Percentiles rank a stretch among this genome's conserved stretches.
phyloP scores from a whole-genome alignment of 92 coral and sea anemone genomes.

The Bergia sp. region DNA sequence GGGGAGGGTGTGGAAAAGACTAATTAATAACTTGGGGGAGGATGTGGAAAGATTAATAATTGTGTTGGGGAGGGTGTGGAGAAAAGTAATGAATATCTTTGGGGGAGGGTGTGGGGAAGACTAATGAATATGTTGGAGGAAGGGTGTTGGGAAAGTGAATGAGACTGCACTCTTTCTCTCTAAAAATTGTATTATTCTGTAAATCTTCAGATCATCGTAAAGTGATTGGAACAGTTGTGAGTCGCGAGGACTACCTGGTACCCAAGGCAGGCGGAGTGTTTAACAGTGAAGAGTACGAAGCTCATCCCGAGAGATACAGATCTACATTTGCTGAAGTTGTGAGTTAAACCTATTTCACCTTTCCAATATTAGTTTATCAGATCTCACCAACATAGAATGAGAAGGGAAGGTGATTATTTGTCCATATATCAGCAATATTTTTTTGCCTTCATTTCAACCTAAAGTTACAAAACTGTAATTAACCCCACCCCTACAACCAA shows the following conservation, averaged over 20 bases:
- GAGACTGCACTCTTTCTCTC: not conserved
- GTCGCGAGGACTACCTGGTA: constrained; percentile 94
- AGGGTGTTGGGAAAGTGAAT: not conserved
- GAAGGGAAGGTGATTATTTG: too few relatives aligned
- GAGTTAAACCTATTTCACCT: constrained; percentile 1
- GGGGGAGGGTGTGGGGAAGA: not conserved
- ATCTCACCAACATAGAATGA: too few relatives aligned
- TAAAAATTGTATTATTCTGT: too few relatives aligned
- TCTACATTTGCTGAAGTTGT: constrained; percentile 96
- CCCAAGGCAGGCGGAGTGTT: constrained; percentile 95
- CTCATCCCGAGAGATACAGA: constrained; percentile 95
- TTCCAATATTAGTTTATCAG: not conserved
- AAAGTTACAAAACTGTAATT: too few relatives aligned
- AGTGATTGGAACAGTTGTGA: constrained; percentile 93
- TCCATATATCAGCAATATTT: too few relatives aligned
- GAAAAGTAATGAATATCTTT: too few relatives aligned
- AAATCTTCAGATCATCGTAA: constrained; percentile 80
- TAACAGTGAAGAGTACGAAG: constrained; percentile 93
- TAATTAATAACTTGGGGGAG: not conserved
- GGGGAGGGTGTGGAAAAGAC: not conserved
- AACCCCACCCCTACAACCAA: too few relatives aligned
- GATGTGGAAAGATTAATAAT: too few relatives aligned
- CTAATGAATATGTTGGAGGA: not conserved
- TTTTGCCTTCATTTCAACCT: too few relatives aligned
- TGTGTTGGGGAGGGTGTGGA: too few relatives aligned